Conservation (phyloP, 1,140 invertebrate species). For the Eumaeus atala region DNA sequence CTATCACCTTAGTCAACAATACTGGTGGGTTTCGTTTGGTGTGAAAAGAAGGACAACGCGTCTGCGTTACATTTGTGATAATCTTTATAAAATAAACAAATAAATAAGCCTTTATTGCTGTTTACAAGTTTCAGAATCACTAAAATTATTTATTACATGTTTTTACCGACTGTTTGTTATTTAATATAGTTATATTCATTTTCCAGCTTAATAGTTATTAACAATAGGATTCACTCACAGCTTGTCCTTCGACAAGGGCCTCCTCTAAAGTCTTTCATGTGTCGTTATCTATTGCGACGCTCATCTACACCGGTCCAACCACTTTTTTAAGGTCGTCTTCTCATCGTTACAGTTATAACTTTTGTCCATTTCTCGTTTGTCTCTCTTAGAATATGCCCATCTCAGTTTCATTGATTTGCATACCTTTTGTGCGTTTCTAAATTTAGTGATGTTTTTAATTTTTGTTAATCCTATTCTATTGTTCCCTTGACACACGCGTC, state of each 20-base stretch:
- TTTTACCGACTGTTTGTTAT: neutral
- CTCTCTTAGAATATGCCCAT: slow-evolving; percentile 26
- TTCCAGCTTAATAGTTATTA: neutral
- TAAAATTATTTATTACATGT: slow-evolving; percentile 1
- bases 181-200: neutral
- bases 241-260: slow-evolving; percentile 24
- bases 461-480: slow-evolving; percentile 16
- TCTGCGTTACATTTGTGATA: no score
- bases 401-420: slow-evolving; percentile 21
- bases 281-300: slow-evolving; percentile 18
- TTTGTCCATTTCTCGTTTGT: slow-evolving; percentile 20
- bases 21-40: no score
- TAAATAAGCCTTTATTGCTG: slow-evolving; percentile 7
- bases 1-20: no score
- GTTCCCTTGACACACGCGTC: slow-evolving; percentile 20
- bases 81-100: slow-evolving; percentile 4
- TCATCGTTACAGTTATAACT: slow-evolving; percentile 24
- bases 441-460: slow-evolving; percentile 26
- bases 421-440: slow-evolving; percentile 5
- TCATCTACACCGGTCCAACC: slow-evolving; percentile 19
- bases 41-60: no score
- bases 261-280: slow-evolving; percentile 25
- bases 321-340: slow-evolving; percentile 27
- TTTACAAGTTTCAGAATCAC: neutral
- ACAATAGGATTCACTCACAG: slow-evolving; percentile 13